These are phyloP conservation scores for Acleris cristana DNA, from an alignment of 2,888 invertebrate species.

Conservation along the genomic window DNA sequence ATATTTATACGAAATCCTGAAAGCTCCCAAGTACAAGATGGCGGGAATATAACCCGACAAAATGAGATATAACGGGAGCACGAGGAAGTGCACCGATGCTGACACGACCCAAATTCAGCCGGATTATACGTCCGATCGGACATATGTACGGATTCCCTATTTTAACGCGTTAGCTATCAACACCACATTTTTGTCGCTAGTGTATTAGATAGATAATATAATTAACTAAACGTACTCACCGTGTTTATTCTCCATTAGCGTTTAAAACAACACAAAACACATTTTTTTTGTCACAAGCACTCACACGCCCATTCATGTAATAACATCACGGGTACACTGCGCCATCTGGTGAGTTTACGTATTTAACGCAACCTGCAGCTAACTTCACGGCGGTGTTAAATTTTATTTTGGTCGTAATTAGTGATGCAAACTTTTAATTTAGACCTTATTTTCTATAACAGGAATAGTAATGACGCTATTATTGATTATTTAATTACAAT, in stretches of 20 bases:
- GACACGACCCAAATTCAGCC: constrained; percentile 68
- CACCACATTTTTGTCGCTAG: constrained; percentile 53
- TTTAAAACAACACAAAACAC: constrained; percentile 80
- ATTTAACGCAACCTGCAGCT: constrained; percentile 56
- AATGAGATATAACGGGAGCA: constrained; percentile 56
- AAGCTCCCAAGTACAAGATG: constrained; percentile 78
- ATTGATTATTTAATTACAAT: constrained; percentile 9
- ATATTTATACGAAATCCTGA: constrained; percentile 78
- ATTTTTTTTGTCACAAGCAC: constrained; percentile 79
- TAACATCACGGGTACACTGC: constrained; percentile 82
- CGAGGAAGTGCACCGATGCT: constrained; percentile 57
- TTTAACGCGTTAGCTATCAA: constrained; percentile 67
- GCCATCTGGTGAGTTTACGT: constrained; percentile 71
- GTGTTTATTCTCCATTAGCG: constrained; percentile 70
- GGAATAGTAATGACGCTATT: constrained; percentile 21
- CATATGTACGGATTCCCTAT: constrained; percentile 76
- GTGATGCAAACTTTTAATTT: constrained; percentile 48
- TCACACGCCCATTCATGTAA: constrained; percentile 82
- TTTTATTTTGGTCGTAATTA: constrained; percentile 61
- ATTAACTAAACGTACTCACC: constrained; percentile 67
- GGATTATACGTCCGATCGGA: constrained; percentile 74
- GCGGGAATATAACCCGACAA: constrained; percentile 72
- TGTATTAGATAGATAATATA: constrained; percentile 42
- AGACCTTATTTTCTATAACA: constrained; percentile 46
- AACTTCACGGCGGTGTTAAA: constrained; percentile 63